Evolutionary conservation across 2,113 vertebrate species (phyloP), one percentile per base, ranked within the genome.

Genomic region (Todiramphus saurophagus): DNA sequence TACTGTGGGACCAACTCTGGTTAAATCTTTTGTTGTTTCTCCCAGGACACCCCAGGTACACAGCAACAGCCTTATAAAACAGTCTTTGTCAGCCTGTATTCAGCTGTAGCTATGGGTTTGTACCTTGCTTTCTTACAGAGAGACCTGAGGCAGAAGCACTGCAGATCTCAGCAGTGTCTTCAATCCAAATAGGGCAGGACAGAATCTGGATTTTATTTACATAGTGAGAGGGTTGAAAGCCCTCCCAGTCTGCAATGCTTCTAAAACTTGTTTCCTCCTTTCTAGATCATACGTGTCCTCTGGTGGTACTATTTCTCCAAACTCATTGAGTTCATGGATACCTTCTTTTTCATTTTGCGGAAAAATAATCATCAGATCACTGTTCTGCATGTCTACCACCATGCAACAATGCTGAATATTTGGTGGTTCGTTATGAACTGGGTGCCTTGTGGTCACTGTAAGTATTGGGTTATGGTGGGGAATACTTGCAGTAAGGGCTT

Each of bases 231-330:
- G 25, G 9, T 69, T 95, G 46, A 87, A 82, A 94, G n/a, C 19
- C 14, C 27, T 7, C 24, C 13, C 20, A 35, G 13, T 6, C 17
- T 67, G 30, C 81, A 80, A 2, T 31, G 35, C 18, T 79, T 76
- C 68, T 95, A 75, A 97, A 91, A 70, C 43, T 56, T 93, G 46
- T 87, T 91, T 83, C 23, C 85, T 95, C 6, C 41, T 68, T 85
- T 73, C 35, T 93, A 99, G 99, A 97, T 99, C 83, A 98, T 99
- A 82, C 98, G 95, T 9, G 98, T 98, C 70, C 98, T 99, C 50
- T 99, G 99, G 99, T 99, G 99, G 99, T 99, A 99, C 96, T 99
- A 99, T 97, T 99, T 99, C 97, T 99, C 99, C 96, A 99, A 99
- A 96, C 97, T 99, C 93, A 99, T 99, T 15, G 99, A 99, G 90